These are phyloP conservation scores for Camptogramma bilineatum DNA, from an alignment of 2,888 invertebrate genomes.

Conservation along the genomic window DNA sequence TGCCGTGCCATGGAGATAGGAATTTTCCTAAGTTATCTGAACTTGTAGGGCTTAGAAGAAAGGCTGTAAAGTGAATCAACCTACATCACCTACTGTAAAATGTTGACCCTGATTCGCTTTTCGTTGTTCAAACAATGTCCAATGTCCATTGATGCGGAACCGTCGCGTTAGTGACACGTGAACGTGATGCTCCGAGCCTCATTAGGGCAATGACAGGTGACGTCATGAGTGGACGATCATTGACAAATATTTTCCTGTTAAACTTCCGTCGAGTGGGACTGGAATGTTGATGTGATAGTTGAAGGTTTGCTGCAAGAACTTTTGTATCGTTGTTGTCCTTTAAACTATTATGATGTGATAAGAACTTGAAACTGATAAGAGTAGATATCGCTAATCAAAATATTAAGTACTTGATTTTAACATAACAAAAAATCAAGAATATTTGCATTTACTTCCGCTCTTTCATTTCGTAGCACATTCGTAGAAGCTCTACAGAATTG, in stretches of 20 bases:
- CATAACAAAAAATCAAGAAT: no score
- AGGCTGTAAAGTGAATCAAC: no score
- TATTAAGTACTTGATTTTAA: no score
- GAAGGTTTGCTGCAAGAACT: neutral
- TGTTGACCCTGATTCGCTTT: slow-evolving; percentile 6
- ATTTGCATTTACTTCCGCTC: neutral
- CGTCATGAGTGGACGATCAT: slow-evolving; percentile 57
- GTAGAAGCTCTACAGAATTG: neutral
- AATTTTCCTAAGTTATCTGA: no score
- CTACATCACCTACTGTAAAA: neutral
- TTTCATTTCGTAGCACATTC: neutral
- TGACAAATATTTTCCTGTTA: slow-evolving; percentile 61
- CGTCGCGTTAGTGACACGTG: slow-evolving; percentile 1
- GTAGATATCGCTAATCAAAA: no score
- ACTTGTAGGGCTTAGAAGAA: no score
- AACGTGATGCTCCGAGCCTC: slow-evolving; percentile 40
- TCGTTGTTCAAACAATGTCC: neutral
- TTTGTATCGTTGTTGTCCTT: neutral
- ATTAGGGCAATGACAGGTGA: slow-evolving; percentile 54
- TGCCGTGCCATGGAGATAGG: no score
- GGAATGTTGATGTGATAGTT: neutral
- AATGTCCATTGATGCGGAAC: slow-evolving; percentile 9
- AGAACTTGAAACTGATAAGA: neutral
- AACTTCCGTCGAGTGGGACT: slow-evolving; percentile 41
- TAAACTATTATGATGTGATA: neutral